Evolutionary conservation across 53 echinoderm and acorn worm species (phyloP), one percentile per base, ranked within the genome.

Genomic region (Pentamera pediparva): DNA sequence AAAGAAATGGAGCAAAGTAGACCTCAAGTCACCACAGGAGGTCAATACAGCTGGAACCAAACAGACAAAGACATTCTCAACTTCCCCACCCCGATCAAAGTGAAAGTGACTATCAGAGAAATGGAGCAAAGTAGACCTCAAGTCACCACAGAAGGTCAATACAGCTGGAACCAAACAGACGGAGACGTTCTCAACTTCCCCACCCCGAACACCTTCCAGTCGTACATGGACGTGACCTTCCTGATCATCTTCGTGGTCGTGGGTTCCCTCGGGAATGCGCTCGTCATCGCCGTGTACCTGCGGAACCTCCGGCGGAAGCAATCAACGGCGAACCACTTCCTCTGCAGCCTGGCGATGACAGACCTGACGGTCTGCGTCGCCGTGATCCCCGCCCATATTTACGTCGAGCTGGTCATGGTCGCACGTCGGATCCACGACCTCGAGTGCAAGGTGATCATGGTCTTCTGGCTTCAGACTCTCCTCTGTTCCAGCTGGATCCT

Each of bases 311-410:
- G 57, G 24, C 53, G 78, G 21, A 88, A 89, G 24, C 90, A 98
- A 63, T 98, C 91, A 10, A 91, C 98, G 4, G 98, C 98, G 15
- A 98, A 98, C 37, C 91, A 98, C 64, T 98, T 98, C 53, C 86
- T 98, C 15, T 92, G 91, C 72, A 98, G 86, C 43, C 65, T 98
- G 48, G 98, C 91, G 0, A 48, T 91, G n/a, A 85, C 86, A 3
- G 98, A 98, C 59, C 77, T 89, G 18, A 83, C 81, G 17, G 98
- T 98, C 21, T 98, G 98, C 50, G 50, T 75, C 15, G 76, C 86
- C 1, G 85, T 92, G 27, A 86, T 98, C 7, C 98, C 98, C 0
- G 73, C 91, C 28, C 98, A 98, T 49, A 69, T 98, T 24, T 84
- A 91, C 62, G 34, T 81, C 41, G 98, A 98, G 75, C 48, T 71